Conservation (phyloP, 1,140 invertebrate species). For the Nasonia giraulti region DNA sequence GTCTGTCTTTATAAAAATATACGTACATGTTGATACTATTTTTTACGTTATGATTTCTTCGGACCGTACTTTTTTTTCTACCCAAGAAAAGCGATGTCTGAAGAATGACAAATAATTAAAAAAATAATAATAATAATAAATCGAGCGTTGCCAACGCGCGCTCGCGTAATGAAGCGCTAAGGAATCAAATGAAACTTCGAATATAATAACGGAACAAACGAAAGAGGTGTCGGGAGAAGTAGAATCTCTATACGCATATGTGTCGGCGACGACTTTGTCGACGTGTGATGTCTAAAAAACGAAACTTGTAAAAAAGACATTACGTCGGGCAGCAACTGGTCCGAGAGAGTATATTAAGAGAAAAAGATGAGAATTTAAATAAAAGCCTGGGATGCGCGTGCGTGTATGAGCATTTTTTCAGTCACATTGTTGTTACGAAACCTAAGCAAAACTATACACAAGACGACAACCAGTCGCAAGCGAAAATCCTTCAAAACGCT, state of each 20-base stretch:
- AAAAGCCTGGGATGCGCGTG: constrained; percentile 49
- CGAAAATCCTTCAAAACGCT: constrained; percentile 48
- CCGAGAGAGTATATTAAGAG: constrained; percentile 64
- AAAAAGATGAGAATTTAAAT: constrained; percentile 43
- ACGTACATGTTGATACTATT: constrained; percentile 65
- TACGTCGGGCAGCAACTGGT: constrained; percentile 57
- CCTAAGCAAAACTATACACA: constrained; percentile 62
- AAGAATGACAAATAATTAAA: constrained; percentile 46
- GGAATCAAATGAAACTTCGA: constrained; percentile 47
- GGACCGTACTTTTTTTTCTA: constrained; percentile 50
- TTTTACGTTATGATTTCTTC: constrained; percentile 66
- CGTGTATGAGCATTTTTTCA: constrained; percentile 63
- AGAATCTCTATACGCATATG: constrained; percentile 35
- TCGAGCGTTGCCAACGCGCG: constrained; percentile 29
- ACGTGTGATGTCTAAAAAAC: constrained; percentile 24
- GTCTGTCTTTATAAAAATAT: constrained; percentile 67
- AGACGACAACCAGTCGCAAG: not conserved
- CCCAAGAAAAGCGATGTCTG: constrained; percentile 43
- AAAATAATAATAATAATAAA: not conserved
- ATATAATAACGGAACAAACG: constrained; percentile 25
- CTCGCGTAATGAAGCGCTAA: constrained; percentile 29
- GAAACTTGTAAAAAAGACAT: constrained; percentile 47
- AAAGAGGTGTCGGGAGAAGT: constrained; percentile 23
- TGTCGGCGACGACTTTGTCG: constrained; percentile 1
- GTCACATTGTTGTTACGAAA: constrained; percentile 61